A percentile compares a stretch with the other conserved stretches of the same genome.
Evolutionary conservation across 2,113 vertebrate species (phyloP).

Genomic region (Rhabdomys dilectus): DNA sequence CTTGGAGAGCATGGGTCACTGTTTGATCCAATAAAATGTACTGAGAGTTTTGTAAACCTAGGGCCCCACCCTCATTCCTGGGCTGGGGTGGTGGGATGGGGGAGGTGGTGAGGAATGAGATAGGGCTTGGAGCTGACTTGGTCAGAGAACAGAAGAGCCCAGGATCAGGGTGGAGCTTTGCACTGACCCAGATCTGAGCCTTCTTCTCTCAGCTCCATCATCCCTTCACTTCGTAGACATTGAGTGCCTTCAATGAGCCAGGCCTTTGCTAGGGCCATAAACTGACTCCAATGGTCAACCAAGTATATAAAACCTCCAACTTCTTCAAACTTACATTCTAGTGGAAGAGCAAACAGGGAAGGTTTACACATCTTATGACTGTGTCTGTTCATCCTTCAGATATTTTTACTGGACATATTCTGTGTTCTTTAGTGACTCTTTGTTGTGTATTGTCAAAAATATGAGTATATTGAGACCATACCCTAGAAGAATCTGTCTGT

Average conservation of each 20-base stretch:
- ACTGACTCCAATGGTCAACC: neutral
- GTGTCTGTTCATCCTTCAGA: neutral
- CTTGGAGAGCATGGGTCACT: neutral
- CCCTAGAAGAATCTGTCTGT: neutral
- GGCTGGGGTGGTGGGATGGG: neutral
- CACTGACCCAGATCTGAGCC: neutral
- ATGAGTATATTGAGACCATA: neutral
- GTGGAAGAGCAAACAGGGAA: neutral
- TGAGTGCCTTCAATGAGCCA: neutral
- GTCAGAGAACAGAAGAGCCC: neutral
- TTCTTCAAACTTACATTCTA: neutral
- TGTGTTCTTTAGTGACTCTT: neutral
- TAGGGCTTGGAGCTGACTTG: neutral
- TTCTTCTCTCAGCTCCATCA: neutral
- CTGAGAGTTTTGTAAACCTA: neutral
- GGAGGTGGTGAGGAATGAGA: neutral
- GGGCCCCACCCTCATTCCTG: neutral
- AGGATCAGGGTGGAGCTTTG: neutral
- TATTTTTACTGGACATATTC: neutral
- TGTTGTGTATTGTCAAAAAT: neutral
- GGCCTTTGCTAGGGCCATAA: neutral
- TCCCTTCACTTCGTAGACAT: neutral
- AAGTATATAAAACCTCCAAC: neutral
- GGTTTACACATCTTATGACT: neutral
- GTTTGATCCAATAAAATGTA: constrained; percentile 34